Evolutionary conservation across 1,140 invertebrate species (phyloP).

Genomic region (Caenorhabditis remanei): DNA sequence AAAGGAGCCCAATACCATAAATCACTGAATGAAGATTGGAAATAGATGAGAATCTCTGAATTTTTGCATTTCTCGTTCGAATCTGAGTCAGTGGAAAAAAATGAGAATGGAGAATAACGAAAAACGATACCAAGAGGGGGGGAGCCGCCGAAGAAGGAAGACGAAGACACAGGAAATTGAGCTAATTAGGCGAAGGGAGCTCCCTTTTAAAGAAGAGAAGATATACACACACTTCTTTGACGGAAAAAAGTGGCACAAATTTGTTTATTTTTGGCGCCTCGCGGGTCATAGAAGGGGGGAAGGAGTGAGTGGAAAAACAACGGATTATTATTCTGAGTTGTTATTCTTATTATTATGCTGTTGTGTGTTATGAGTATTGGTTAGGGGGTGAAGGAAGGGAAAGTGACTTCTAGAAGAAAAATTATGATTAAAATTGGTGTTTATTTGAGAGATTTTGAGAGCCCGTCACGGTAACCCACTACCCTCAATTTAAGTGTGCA

Average conservation of each 20-base stretch:
- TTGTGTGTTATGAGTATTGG: no score
- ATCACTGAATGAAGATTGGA: not conserved
- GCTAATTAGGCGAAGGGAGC: constrained; percentile 9
- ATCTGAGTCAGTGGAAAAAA: not conserved
- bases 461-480: no score
- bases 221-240: not conserved
- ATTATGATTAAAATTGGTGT: no score
- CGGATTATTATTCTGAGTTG: not conserved
- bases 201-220: not conserved
- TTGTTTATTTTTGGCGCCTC: constrained; percentile 48
- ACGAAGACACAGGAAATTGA: constrained; percentile 28
- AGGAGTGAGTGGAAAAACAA: constrained; percentile 23
- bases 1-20: constrained; percentile 21
- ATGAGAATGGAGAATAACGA: not conserved
- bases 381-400: no score
- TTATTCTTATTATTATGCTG: not conserved
- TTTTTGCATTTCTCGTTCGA: no score
- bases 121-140: not conserved
- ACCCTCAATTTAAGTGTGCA: no score
- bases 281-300: not conserved
- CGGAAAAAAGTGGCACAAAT: constrained; percentile 7
- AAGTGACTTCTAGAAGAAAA: not conserved
- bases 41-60: not conserved
- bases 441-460: no score
- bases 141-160: not conserved